These are phyloP conservation scores for Thumatha senex DNA, from an alignment of 2,888 invertebrate species.

Conservation along the genomic window DNA sequence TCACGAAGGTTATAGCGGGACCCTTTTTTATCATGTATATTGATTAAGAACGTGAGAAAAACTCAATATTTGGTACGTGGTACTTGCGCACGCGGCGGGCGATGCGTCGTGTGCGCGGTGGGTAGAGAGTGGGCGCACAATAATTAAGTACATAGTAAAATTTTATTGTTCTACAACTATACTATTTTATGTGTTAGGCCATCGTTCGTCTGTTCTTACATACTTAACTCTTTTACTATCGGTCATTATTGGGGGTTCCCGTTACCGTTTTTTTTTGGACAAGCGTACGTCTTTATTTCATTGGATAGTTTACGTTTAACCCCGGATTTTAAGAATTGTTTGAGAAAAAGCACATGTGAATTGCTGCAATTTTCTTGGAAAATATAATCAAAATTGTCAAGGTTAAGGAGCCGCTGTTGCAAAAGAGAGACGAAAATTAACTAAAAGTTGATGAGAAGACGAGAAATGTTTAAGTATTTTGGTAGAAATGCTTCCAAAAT, in stretches of 20 bases:
- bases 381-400: no score
- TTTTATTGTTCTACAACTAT: constrained; percentile 24
- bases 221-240: constrained; percentile 2
- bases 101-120: constrained; percentile 10
- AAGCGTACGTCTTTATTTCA: background rate
- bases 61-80: background rate
- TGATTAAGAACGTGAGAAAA: background rate
- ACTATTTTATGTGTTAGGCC: constrained; percentile 13
- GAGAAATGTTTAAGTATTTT: no score
- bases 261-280: background rate
- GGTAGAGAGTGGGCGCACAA: constrained; percentile 27
- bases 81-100: constrained; percentile 11
- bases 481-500: no score
- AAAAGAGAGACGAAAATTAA: no score
- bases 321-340: no score
- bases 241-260: background rate
- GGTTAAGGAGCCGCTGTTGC: no score
- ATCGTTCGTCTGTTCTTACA: constrained; percentile 7
- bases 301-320: background rate
- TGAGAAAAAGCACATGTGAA: no score
- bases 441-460: no score
- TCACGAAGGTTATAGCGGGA: background rate
- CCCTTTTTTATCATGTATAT: background rate
- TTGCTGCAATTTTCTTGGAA: no score
- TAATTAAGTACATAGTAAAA: constrained; percentile 29